Base-by-base conservation (phyloP, 2,113 vertebrate genomes). In the Sterna hirundo region DNA sequence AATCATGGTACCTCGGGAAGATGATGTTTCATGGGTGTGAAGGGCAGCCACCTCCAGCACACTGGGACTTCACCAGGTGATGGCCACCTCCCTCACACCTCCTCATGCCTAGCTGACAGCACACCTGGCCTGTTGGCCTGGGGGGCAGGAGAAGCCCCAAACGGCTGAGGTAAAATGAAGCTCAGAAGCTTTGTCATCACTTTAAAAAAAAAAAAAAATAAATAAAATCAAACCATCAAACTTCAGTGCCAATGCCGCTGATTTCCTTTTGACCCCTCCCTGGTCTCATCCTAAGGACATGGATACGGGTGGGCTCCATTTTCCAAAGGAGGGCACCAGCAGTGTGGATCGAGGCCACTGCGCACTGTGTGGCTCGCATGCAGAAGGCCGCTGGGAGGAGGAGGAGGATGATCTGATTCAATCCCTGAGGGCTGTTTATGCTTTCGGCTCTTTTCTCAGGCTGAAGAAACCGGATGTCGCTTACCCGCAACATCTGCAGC, bases 401-500 rank as follows among this genome's bases (percentile, higher is more conserved):
- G 52, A 54, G 15, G 52, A 54, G 5, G 62, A 91, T 10, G n/a
- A 83, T 82, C 61, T 44, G 57, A 75, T 84, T 95, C 17, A 51
- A 77, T 92, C 81, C 44, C 40, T 1, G 2, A 49, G 69, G 76
- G 54, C 52, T 95, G 83, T 91, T 97, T 94, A 92, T 93, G 54
- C 52, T 88, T 93, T 92, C 1, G 0, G 61, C 40, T 97, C 61
- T 82, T 88, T 95, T 94, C 83, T 90, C 86, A 96, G 80, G 77
- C 91, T 94, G 51, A 70, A 71, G 83, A 83, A 94, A 61, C 32
- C 0, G 22, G 42, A 77, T 90, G 88, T 92, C 17, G 0, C 90
- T 91, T 1, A 4, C 72, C 83, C 13, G 1, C 3, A 10, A 96
- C 92, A 96, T 96, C 96, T 96, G 94, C 91, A 94, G 65, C 60